Percentiles rank a stretch among this genome's conserved stretches.
phyloP scores from a whole-genome alignment of 2,888 invertebrate genomes.

The Ypsolopha sequella region DNA sequence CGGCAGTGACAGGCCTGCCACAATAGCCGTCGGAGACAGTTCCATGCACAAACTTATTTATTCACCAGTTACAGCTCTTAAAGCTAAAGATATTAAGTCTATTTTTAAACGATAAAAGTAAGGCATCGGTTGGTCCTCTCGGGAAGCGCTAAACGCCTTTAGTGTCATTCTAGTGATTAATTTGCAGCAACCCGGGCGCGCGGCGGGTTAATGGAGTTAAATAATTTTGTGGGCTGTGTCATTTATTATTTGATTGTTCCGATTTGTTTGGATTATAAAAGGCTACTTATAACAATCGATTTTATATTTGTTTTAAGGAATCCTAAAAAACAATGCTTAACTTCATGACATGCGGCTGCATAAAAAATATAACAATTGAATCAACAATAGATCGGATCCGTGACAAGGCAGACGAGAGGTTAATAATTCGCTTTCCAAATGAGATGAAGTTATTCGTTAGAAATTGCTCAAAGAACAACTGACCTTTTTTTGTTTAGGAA shows the following conservation, averaged over 20 bases:
- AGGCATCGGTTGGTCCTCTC: background rate
- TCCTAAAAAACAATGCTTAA: too few relatives aligned
- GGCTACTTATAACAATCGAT: too few relatives aligned
- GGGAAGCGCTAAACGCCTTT: conserved; percentile 61
- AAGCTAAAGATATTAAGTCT: conserved; percentile 2
- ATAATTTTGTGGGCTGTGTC: conserved; percentile 61
- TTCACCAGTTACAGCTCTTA: background rate
- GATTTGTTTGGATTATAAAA: too few relatives aligned
- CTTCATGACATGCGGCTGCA: too few relatives aligned
- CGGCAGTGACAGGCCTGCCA: conserved; percentile 4
- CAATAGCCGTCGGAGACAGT: conserved; percentile 3
- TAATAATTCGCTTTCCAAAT: too few relatives aligned
- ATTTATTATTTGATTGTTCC: conserved; percentile 14
- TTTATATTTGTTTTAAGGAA: too few relatives aligned
- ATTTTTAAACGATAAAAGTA: background rate
- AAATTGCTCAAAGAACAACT: too few relatives aligned
- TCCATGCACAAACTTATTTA: background rate
- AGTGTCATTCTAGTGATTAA: conserved; percentile 64
- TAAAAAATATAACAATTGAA: too few relatives aligned
- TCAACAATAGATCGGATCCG: too few relatives aligned
- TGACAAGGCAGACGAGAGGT: too few relatives aligned
- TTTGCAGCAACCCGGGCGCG: conserved; percentile 57
- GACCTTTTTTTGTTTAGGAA: too few relatives aligned
- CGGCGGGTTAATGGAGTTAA: conserved; percentile 63
- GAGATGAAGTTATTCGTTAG: too few relatives aligned